Evolutionary conservation across 2,888 invertebrate genomes (phyloP), one percentile per base, ranked within the genome.

Genomic region (Spisula subtruncata): DNA sequence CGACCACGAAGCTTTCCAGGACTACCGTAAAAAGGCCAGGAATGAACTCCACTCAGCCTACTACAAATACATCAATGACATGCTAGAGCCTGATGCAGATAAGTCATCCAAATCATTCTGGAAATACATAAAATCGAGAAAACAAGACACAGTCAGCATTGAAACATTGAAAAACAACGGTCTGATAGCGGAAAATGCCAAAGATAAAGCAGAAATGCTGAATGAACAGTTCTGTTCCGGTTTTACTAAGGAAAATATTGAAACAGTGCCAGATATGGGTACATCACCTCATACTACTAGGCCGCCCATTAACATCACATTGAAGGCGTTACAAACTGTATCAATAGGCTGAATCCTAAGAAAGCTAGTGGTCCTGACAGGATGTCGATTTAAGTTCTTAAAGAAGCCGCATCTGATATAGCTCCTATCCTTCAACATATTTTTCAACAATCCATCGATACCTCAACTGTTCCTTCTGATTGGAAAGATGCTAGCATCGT

Each of bases 351-450:
- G 16, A 87, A 83, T 80, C n/a, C n/a, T 18, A 86, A 87, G 79
- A 87, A 91, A 85, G 89, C 91, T 16, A 87, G 83, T 84, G 88
- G 86, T 1, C 86, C 89, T 32, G 89, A 91, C 75, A 89, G 75
- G 51, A 89, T 89, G 32, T 86, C 84, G 14, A 89, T 91, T 29
- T 82, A 29, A 66, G 79, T 85, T n/a, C 75, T 89, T 16, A 87
- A 89, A 66, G 81, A 89, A 46, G 82, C 66, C 12, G 66, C 71
- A 1, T 29, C 46, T 14, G 82, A 80, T 20, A 90, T 89, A n/a
- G 60, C 88, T 54, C 89, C 89, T 81, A 60, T 85, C n/a, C 60
- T 91, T n/a, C 56, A 85, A 35, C 35, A 10, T 35, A 20, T 91
- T 12, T 89, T 89, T 79, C 89, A 89, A 86, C 75, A 88, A 79